Evolutionary conservation across 1,140 invertebrate species (phyloP), one percentile per base, ranked within the genome.

Genomic region (Anastrepha ludens): DNA sequence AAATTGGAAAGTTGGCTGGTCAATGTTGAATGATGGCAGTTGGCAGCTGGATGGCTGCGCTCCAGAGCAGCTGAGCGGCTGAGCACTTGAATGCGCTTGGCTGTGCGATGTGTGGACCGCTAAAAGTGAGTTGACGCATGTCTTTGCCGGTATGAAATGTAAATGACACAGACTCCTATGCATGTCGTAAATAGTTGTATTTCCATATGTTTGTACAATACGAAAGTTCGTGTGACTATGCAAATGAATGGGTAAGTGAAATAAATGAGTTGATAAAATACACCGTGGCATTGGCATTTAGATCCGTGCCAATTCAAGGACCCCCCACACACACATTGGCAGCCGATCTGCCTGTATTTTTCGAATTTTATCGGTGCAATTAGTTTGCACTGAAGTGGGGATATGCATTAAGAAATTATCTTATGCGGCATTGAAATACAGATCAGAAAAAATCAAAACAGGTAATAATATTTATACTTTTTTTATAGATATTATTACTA

Each of bases 1-100:
- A 81, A 81, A 81, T 81, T 81, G 74, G 74, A 81, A 81, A 81
- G 74, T 81, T 81, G 7, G 74, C 41, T 50, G 74, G 74, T 55
- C 50, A 81, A 81, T 81, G 74, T 55, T 81, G 47, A 55, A 81
- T 55, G 47, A 50, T 81, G 47, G 47, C 74, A 81, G n/a, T 39
- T 78, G 15, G 70, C 64, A 55, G 47, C n/a, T 55, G 47, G 44
- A 6, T 55, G 67, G 41, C 7, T 81, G 74, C 2, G 17, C 6
- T 17, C 6, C 15, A 47, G n/a, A 50, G 74, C 17, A 41, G 15
- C 29, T 41, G 29, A 67, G 64, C 64, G 11, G 64, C 39, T 39
- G 65, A 70, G 65, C 65, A 5, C 9, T 41, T 70, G 29, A 70
- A 74, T 29, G 74, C 0, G 47, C n/a, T 81, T 81, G 15, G 8